Evolutionary conservation across 2,797 vertebrate species (phyloP).

Genomic region (Notamacropus eugenii): DNA sequence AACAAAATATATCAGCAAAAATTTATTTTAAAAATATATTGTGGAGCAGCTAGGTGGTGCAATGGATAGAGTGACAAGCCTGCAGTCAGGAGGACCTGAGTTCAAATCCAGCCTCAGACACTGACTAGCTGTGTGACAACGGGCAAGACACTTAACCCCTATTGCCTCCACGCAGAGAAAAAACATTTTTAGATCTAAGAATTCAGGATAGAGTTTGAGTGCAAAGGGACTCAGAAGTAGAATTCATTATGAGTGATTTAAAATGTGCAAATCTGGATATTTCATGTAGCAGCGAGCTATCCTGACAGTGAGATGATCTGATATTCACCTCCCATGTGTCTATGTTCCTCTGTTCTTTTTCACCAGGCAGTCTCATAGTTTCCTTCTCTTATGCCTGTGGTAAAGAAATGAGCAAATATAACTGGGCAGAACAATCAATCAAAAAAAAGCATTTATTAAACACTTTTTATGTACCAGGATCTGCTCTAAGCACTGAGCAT

Average conservation of each 20-base stretch:
- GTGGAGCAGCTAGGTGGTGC: no score
- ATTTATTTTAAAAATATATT: no score
- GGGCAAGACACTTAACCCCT: no score
- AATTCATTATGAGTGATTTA: neutral
- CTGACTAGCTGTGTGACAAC: no score
- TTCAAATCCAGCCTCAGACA: no score
- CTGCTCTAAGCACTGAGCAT: no score
- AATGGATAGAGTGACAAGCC: no score
- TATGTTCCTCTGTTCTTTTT: neutral
- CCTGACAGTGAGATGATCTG: neutral
- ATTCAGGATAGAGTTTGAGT: neutral
- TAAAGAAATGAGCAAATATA: constrained; percentile 26
- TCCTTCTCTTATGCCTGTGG: neutral
- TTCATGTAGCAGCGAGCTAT: neutral
- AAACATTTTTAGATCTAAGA: neutral
- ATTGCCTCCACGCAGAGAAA: neutral
- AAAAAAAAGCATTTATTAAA: no score
- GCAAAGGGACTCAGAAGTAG: neutral
- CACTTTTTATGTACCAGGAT: no score
- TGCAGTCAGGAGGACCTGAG: no score
- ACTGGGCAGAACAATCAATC: neutral
- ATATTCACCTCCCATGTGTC: neutral
- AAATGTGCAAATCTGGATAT: constrained; percentile 18
- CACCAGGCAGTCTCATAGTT: constrained; percentile 4
- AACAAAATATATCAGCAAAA: no score